Base-by-base conservation (phyloP, 2,797 vertebrate species). In the Tadarida brasiliensis region DNA sequence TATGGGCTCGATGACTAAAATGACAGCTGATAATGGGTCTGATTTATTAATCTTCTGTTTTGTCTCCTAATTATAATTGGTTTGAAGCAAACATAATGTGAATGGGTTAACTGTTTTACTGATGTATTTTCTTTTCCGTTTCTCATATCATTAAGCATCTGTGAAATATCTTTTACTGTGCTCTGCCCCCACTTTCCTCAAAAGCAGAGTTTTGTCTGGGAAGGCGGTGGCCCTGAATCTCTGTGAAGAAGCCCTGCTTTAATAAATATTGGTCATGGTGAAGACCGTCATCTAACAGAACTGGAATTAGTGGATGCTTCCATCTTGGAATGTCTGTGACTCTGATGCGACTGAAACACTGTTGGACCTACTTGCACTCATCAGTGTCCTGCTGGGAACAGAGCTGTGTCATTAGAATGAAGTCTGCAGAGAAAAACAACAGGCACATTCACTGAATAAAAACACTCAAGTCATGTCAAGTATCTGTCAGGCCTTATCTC, bases 11-110 rank as follows among this genome's bases (percentile, higher is more conserved):
- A 94, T 61, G 74, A 85, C 70, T 77, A 74, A 90, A 76, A 68
- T 93, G 93, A 93, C 87, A 71, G 35, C 56, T 54, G 63, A 90
- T 81, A 77, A 73, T 76, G 63, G n/a, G 68, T 61, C 35, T 85
- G 57, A 71, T 91, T 68, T 76, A 91, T 87, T 95, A 91, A 95
- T 95, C 44, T 91, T 95, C 68, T 89, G 33, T 86, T 94, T 92
- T 89, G 49, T 56, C 54, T 92, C 84, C 77, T 96, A 90, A 96
- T 86, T 95, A 76, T 59, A 95, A 81, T 47, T 39, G 68, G 44
- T 87, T 95, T 85, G 76, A 91, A 91, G 88, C 35, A 92, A 95
- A 88, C 68, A 87, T 35, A 92, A n/a, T 49, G 70, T n/a, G 76
- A 88, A 67, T 47, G 84, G 65, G 56, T 85, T 84, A 93, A 81